These are phyloP conservation scores for Gambusia holbrooki DNA, from an alignment of 2,113 vertebrate species.

Conservation along the genomic window DNA sequence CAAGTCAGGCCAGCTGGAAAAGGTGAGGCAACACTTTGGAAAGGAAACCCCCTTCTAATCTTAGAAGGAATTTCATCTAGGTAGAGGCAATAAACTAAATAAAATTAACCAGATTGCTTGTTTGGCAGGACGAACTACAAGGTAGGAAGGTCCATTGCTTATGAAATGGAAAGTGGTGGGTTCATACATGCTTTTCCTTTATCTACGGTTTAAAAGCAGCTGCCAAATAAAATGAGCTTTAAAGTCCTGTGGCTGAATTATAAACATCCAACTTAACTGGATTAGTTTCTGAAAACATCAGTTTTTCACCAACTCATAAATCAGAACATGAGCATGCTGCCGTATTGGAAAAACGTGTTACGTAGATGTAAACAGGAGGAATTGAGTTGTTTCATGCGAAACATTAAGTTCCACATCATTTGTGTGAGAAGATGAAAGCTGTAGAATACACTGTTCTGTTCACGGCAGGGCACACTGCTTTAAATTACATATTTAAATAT, in stretches of 20 bases:
- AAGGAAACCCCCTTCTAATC: conserved; percentile 23
- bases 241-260: background rate
- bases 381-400: background rate
- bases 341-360: background rate
- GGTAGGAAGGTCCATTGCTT: background rate
- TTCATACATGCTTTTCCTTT: conserved; percentile 36
- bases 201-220: conserved; percentile 6
- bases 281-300: background rate
- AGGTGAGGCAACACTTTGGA: conserved; percentile 83
- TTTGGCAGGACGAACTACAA: conserved; percentile 35
- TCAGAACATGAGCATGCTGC: background rate
- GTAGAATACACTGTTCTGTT: too few species aligned
- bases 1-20: conserved; percentile 94
- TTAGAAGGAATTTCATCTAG: conserved; percentile 51
- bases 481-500: too few species aligned
- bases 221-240: background rate
- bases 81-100: conserved; percentile 56
- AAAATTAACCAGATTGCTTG: conserved; percentile 61
- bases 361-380: background rate
- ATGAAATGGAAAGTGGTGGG: conserved; percentile 8
- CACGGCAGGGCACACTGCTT: too few species aligned
- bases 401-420: background rate
- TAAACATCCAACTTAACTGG: background rate
- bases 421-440: background rate
- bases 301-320: background rate